Evolutionary conservation across 2,797 vertebrate species (phyloP).

Genomic region (Tragopan temminckii): DNA sequence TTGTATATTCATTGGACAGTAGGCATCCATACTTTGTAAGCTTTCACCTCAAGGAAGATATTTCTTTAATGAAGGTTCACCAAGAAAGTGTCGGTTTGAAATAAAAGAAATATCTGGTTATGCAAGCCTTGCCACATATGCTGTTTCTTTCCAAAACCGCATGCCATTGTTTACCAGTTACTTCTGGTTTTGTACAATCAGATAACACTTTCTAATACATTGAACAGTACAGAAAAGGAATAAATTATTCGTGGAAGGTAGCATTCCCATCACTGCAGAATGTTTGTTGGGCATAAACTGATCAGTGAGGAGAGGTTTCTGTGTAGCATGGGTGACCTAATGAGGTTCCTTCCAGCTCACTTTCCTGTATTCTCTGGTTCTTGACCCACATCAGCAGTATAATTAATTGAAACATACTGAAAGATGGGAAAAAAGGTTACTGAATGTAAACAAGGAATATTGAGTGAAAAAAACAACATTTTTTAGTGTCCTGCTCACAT

Average conservation of each 20-base stretch:
- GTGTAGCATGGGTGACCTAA: neutral
- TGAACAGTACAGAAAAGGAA: neutral
- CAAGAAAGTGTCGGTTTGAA: neutral
- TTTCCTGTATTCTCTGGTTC: neutral
- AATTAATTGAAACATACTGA: neutral
- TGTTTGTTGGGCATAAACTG: neutral
- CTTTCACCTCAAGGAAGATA: neutral
- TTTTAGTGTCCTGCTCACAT: neutral
- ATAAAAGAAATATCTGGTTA: neutral
- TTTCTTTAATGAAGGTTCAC: neutral
- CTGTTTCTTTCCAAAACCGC: neutral
- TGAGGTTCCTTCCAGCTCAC: neutral
- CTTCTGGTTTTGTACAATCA: neutral
- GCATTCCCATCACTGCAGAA: neutral
- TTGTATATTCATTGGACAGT: neutral
- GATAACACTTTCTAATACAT: neutral
- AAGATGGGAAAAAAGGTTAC: neutral
- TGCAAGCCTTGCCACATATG: rapidly evolving
- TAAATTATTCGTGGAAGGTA: neutral
- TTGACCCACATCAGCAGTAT: neutral
- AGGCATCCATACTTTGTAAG: neutral
- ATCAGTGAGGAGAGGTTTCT: neutral
- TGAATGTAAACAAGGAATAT: neutral
- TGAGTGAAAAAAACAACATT: neutral
- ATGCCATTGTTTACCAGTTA: neutral